A percentile compares a stretch with the other conserved stretches of the same genome.
Evolutionary conservation across 2,113 vertebrate species (phyloP).

Genomic region (Myodes glareolus): DNA sequence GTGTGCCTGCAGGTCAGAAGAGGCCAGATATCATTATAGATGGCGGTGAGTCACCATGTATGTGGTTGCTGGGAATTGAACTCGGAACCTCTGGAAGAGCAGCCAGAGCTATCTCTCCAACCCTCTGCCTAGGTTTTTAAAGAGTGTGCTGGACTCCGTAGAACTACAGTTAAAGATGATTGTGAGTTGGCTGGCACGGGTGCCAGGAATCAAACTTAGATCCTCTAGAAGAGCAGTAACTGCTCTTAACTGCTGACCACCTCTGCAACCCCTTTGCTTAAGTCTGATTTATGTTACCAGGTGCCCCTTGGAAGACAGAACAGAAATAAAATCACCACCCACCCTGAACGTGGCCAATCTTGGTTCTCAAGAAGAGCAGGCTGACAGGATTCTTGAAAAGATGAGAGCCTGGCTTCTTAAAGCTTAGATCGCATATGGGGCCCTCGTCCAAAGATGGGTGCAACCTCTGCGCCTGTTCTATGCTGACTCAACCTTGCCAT

Average conservation of each 20-base stretch:
- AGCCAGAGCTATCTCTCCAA: not conserved
- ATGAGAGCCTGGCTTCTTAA: not conserved
- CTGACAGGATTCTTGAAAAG: not conserved
- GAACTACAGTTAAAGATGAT: not conserved
- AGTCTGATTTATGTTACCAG: rapidly evolving
- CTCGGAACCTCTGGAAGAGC: not conserved
- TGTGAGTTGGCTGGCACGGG: not conserved
- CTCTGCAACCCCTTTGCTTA: too few relatives aligned
- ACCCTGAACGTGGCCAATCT: not conserved
- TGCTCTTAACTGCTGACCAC: not conserved
- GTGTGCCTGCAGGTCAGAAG: not conserved
- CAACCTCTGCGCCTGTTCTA: rapidly evolving
- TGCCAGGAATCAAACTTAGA: not conserved
- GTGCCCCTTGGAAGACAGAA: not conserved
- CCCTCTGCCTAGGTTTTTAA: not conserved
- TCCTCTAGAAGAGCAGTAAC: not conserved
- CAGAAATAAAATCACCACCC: not conserved
- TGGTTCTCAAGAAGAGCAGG: not conserved
- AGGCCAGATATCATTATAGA: not conserved
- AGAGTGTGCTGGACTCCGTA: not conserved
- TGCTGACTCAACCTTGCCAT: rapidly evolving
- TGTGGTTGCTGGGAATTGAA: not conserved
- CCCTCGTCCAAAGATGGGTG: not conserved
- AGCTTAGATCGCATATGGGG: too few relatives aligned
- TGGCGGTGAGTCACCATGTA: not conserved